These are phyloP conservation scores for Pagrus major DNA, from an alignment of 2,113 vertebrate species.

Conservation along the genomic window DNA sequence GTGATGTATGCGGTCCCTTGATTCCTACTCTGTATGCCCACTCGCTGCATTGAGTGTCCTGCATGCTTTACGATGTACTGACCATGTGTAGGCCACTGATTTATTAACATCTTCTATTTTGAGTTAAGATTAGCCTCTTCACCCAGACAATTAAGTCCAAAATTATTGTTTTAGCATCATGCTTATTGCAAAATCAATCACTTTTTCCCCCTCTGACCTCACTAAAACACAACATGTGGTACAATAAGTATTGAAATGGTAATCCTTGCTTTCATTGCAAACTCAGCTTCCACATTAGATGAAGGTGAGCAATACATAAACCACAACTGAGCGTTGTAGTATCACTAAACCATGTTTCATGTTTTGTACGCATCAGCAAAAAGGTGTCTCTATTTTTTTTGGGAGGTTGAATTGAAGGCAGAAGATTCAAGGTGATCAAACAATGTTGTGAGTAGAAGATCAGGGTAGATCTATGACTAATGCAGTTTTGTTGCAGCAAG, in stretches of 20 bases:
- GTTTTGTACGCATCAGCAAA: no score
- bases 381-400: no score
- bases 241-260: neutral
- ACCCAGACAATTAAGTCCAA: neutral
- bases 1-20: neutral
- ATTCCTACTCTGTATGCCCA: no score
- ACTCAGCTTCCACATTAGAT: neutral
- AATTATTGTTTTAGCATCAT: neutral
- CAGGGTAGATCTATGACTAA: neutral
- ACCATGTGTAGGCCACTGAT: neutral
- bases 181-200: no score
- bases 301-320: neutral
- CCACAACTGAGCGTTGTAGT: neutral
- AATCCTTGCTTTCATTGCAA: neutral
- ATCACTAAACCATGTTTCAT: neutral
- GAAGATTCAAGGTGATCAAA: neutral
- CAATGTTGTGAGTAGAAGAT: no score
- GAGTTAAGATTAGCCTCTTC: neutral
- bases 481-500: neutral
- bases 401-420: no score
- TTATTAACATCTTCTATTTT: neutral
- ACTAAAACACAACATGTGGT: neutral
- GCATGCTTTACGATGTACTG: no score
- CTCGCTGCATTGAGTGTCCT: neutral
- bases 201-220: neutral